phyloP scores from a whole-genome alignment of 2,113 vertebrate species.

The Taxidea taxus region DNA sequence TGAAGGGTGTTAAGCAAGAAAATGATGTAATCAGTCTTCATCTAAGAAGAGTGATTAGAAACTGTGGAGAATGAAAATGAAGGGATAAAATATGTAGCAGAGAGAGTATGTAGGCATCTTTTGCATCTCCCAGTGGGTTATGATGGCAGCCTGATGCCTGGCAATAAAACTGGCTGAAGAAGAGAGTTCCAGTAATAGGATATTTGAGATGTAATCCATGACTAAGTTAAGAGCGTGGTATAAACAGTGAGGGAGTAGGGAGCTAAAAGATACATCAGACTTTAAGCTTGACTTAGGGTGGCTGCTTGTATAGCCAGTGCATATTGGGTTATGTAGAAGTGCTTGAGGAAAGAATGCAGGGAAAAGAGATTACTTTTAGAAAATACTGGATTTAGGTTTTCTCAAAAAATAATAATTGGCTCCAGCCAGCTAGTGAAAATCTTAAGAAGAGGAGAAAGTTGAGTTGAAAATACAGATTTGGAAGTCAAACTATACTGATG shows the following conservation, averaged over 20 bases:
- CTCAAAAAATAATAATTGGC: neutral
- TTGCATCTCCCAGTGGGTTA: neutral
- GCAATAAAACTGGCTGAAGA: neutral
- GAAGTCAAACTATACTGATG: neutral
- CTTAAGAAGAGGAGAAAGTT: neutral
- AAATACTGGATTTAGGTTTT: neutral
- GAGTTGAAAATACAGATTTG: neutral
- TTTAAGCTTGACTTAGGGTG: neutral
- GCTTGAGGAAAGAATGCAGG: neutral
- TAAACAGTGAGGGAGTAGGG: neutral
- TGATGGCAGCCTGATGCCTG: neutral
- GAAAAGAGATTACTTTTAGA: neutral
- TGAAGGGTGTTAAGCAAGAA: neutral
- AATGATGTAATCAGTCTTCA: neutral
- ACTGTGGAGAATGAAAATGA: neutral
- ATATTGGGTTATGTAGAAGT: neutral
- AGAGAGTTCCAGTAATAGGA: neutral
- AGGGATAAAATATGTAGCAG: neutral
- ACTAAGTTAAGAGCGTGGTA: neutral
- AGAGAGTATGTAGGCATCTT: neutral
- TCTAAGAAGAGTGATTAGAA: neutral
- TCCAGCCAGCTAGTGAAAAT: neutral
- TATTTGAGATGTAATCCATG: neutral
- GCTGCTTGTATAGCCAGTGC: neutral
- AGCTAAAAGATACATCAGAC: neutral